Evolutionary conservation across 2,797 vertebrate genomes (phyloP).

Genomic region (Siniperca undulata): DNA sequence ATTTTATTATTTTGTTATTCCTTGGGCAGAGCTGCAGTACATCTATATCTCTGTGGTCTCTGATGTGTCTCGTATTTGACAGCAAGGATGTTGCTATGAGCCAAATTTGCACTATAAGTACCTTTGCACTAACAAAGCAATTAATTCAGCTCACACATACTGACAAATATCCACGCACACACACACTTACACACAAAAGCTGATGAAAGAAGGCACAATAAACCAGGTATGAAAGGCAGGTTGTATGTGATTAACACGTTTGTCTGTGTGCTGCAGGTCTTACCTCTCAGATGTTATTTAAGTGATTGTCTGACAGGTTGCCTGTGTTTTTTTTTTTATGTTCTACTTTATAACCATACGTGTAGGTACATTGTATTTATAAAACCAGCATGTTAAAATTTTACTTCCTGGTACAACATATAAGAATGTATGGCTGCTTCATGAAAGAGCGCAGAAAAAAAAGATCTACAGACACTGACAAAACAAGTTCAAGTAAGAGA

Average conservation of each 20-base stretch:
- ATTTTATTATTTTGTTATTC: not conserved
- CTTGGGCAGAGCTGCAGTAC: not conserved
- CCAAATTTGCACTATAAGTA: conserved; percentile 23
- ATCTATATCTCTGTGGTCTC: not conserved
- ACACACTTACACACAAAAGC: not conserved
- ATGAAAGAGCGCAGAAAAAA: conserved; percentile 3
- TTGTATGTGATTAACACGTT: conserved; percentile 66
- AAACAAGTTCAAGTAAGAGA: conserved; percentile 20
- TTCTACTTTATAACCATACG: conserved; percentile 14
- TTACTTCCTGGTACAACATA: not conserved
- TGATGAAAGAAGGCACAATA: conserved; percentile 31
- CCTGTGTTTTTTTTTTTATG: conserved; percentile 3
- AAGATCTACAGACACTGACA: conserved; percentile 19
- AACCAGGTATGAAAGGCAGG: conserved; percentile 40
- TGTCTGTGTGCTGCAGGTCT: conserved; percentile 32
- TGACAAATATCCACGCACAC: conserved; percentile 13
- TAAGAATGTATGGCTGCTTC: conserved; percentile 1
- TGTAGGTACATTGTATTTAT: not conserved
- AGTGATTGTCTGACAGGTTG: conserved; percentile 28
- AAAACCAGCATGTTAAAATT: conserved; percentile 7
- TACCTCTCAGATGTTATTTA: conserved; percentile 58
- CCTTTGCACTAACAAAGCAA: conserved; percentile 51
- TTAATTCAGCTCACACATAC: conserved; percentile 45
- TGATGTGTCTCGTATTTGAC: not conserved
- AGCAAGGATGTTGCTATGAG: conserved; percentile 45